A percentile compares a stretch with the other conserved stretches of the same genome.
Conservation (phyloP, 1,140 invertebrate species). For the Bombus confusus region DNA sequence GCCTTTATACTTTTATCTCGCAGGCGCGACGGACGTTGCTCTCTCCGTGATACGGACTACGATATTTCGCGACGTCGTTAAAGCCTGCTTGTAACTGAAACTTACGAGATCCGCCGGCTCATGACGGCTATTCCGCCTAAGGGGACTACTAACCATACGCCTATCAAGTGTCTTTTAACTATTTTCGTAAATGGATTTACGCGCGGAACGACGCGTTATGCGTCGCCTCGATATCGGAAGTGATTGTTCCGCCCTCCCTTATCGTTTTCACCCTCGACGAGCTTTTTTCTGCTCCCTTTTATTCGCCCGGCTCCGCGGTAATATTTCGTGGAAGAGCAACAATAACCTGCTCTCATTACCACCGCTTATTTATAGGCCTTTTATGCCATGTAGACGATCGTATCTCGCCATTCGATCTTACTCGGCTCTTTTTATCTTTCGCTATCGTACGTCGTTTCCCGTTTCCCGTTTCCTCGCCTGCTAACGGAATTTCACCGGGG, state of each 20-base stretch:
- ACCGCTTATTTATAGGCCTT: not conserved
- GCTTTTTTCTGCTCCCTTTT: not conserved
- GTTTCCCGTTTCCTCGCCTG: not conserved
- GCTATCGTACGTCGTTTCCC: not conserved
- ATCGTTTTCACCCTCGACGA: not conserved
- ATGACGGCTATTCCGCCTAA: slow-evolving; percentile 31
- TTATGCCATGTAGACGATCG: not conserved
- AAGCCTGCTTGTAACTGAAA: slow-evolving; percentile 38
- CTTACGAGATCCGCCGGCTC: slow-evolving; percentile 47
- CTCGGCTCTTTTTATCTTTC: not conserved
- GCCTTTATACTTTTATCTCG: slow-evolving; percentile 42
- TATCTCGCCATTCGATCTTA: not conserved
- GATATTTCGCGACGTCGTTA: slow-evolving; percentile 48
- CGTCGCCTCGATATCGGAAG: slow-evolving; percentile 29
- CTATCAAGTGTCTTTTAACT: slow-evolving; percentile 46
- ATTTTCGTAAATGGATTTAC: slow-evolving; percentile 50
- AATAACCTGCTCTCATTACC: slow-evolving; percentile 2
- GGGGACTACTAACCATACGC: not conserved
- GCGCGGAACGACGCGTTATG: slow-evolving; percentile 19
- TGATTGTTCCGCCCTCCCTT: slow-evolving; percentile 1
- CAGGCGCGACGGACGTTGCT: not conserved
- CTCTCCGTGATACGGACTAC: not conserved
- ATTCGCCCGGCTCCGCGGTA: not conserved
- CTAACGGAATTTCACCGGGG: not conserved
- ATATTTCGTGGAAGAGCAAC: slow-evolving; percentile 11